phyloP scores from a whole-genome alignment of 2,888 invertebrate species.

The Nezara viridula region DNA sequence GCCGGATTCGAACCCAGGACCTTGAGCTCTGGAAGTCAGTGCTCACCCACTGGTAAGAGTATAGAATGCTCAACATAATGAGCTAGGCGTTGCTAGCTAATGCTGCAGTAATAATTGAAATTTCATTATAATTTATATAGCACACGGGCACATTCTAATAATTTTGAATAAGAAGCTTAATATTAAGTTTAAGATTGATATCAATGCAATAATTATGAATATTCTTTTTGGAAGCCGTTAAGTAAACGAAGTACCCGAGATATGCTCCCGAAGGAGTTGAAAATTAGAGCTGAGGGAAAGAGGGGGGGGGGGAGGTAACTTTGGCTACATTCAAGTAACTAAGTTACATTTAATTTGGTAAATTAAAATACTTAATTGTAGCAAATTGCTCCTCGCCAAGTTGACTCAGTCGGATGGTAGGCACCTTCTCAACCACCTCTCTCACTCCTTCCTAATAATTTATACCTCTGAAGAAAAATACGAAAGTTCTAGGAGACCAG shows the following conservation, averaged over 20 bases:
- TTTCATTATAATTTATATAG: too few species aligned
- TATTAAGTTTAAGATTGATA: too few species aligned
- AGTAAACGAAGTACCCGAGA: neutral
- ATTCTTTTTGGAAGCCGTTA: neutral
- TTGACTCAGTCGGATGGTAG: neutral
- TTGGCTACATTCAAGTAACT: neutral
- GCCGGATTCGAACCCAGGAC: too few species aligned
- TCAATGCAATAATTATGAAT: neutral
- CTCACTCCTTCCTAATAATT: neutral
- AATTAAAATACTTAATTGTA: conserved; percentile 28
- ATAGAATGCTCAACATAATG: too few species aligned
- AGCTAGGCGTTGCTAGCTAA: too few species aligned
- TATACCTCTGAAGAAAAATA: neutral
- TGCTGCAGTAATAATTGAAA: too few species aligned
- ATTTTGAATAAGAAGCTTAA: too few species aligned
- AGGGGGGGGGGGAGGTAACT: neutral
- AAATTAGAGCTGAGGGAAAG: conserved; percentile 8
- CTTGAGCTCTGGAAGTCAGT: too few species aligned
- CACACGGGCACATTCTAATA: too few species aligned
- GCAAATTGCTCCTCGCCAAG: neutral
- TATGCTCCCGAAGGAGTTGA: neutral
- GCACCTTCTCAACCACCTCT: neutral
- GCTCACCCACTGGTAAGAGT: too few species aligned
- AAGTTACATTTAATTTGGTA: conserved; percentile 26
- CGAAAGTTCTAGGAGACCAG: neutral